Percentiles rank a stretch among this genome's conserved stretches.
Conservation (phyloP, 2,888 invertebrate species). For the Drosophila niveifrons region DNA sequence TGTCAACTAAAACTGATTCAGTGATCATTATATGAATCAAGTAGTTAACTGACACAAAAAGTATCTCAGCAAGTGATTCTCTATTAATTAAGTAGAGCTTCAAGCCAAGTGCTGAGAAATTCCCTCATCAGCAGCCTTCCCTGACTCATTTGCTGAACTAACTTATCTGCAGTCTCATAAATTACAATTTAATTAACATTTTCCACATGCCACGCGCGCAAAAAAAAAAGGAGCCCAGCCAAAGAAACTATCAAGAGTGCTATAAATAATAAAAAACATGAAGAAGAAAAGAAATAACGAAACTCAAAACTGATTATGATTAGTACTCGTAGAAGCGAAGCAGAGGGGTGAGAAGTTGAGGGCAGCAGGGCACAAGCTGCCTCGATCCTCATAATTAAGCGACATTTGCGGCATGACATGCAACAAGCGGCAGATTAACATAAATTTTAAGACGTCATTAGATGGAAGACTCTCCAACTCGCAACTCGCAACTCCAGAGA, state of each 20-base stretch:
- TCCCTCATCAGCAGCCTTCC: conserved; percentile 3
- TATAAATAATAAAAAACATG: conserved; percentile 65
- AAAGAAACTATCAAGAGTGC: conserved; percentile 55
- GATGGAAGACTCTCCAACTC: conserved; percentile 1
- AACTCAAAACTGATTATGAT: conserved; percentile 60
- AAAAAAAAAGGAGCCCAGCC: conserved; percentile 34
- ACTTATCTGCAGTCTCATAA: conserved; percentile 65
- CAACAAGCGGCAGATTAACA: conserved; percentile 75
- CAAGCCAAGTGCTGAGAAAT: background rate
- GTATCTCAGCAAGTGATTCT: background rate
- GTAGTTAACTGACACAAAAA: background rate
- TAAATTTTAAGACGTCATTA: conserved; percentile 69
- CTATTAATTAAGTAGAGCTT: background rate
- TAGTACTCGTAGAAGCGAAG: conserved; percentile 38
- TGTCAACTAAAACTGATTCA: conserved; percentile 1
- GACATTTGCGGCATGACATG: conserved; percentile 80
- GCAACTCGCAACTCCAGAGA: no score
- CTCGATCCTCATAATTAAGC: conserved; percentile 77
- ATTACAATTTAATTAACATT: conserved; percentile 76
- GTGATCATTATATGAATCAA: background rate
- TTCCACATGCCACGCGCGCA: conserved; percentile 61
- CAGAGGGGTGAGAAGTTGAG: conserved; percentile 1
- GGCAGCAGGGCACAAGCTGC: conserved; percentile 19
- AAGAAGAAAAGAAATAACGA: conserved; percentile 17
- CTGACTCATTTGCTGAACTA: conserved; percentile 33